Base-by-base conservation (phyloP, 1,140 invertebrate genomes). In the Reticulitermes speratus region DNA sequence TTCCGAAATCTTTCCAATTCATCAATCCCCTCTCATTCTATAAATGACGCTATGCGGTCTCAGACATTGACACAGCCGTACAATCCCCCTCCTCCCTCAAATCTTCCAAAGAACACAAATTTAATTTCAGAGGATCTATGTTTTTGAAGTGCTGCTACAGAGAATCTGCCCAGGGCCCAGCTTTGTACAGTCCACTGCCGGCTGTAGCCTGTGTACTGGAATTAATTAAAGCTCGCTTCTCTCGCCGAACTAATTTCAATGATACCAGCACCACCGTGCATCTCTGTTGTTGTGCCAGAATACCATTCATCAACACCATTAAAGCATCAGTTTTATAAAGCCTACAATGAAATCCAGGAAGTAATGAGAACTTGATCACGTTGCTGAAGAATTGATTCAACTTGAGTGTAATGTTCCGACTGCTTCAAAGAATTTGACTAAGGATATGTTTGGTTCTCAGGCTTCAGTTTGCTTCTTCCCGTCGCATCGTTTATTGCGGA, bases 201-300 rank as follows among this genome's bases (percentile, higher is more conserved):
- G 16, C 65, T 2, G 65, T 12, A 9, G 65, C 25, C 12, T 75
- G n/a, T n/a, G n/a, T 30, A 75, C 65, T 75, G 65, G 65, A 25
- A 75, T 75, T 75, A 75, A 75, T 75, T 75, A 75, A 75, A 75
- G 65, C 65, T 75, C 65, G 65, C n/a, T 75, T 75, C 65, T 75
- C 25, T 30, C 7, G 65, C n/a, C n/a, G 65, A 30, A 75, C 65
- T 75, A 75, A 75, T 75, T 75, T 75, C 65, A 75, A 75, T 75
- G 65, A 75, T 75, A 75, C 7, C 11, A 75, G 65, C 25, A 75
- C 25, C 65, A 30, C 25, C 0, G 65, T 14, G 5, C 25, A 0
- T 75, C 65, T 59, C 55, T 75, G 25, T 75, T 23, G 65, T n/a
- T 75, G 25, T 75, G n/a, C n/a, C n/a, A 75, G 65, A 75, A 75